phyloP scores from a whole-genome alignment of 2,888 invertebrate species.

The Blastobasis lacticolella region DNA sequence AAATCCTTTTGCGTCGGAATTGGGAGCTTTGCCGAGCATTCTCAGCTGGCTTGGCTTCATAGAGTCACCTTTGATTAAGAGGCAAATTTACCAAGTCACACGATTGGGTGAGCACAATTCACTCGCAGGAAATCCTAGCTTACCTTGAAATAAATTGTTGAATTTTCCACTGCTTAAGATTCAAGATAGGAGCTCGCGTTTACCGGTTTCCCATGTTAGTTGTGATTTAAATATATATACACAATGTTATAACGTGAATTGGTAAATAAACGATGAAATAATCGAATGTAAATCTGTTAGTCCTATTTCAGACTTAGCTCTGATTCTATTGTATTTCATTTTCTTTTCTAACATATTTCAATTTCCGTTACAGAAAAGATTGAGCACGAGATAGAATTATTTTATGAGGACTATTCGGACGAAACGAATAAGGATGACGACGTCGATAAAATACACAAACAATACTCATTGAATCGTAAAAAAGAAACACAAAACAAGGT shows the following conservation, averaged over 20 bases:
- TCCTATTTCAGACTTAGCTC: too few species aligned
- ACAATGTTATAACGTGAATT: too few species aligned
- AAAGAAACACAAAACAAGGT: not conserved
- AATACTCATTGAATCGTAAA: constrained; percentile 24
- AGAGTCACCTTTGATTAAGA: not conserved
- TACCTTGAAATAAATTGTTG: too few species aligned
- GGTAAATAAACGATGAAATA: too few species aligned
- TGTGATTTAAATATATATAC: too few species aligned
- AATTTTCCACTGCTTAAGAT: too few species aligned
- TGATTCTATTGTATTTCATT: not conserved
- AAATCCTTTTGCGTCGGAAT: not conserved
- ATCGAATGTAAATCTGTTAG: too few species aligned
- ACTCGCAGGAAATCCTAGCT: not conserved
- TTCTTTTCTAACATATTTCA: constrained; percentile 1
- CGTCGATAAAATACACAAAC: constrained; percentile 32
- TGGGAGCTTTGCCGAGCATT: not conserved
- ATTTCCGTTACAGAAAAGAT: constrained; percentile 50
- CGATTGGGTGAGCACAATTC: not conserved
- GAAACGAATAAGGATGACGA: constrained; percentile 33
- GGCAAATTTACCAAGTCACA: not conserved
- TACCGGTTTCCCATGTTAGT: too few species aligned
- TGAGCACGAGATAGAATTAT: constrained; percentile 49
- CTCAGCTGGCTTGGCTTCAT: not conserved
- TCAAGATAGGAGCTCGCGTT: too few species aligned
- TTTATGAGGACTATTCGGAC: constrained; percentile 52